Conservation (phyloP, 2,888 invertebrate species). For the Trypoxylon attenuatum region DNA sequence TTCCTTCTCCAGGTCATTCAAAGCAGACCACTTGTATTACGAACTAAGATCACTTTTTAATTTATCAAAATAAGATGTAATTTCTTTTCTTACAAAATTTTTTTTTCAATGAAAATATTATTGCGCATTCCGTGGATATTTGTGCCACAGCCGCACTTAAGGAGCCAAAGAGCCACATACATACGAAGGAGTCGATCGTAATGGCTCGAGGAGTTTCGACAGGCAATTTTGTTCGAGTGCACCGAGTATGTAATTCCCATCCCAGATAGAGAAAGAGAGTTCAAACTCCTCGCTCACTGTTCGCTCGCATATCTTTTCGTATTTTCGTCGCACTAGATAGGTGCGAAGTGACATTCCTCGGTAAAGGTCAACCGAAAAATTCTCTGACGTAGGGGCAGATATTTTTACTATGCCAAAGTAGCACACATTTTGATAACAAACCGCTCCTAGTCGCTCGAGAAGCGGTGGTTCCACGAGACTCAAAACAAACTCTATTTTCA, state of each 20-base stretch:
- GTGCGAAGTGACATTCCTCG: slow-evolving; percentile 2
- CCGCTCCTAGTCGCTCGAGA: slow-evolving; percentile 4
- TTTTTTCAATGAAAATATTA: too few species aligned
- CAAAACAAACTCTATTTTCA: background rate
- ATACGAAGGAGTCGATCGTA: background rate
- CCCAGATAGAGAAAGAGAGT: too few species aligned
- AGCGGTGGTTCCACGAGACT: background rate
- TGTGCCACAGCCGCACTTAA: too few species aligned
- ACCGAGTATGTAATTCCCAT: too few species aligned
- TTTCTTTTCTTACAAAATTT: too few species aligned
- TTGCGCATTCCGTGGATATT: too few species aligned
- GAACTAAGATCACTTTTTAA: too few species aligned
- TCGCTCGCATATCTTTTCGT: background rate
- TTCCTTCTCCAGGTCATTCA: too few species aligned
- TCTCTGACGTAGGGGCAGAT: slow-evolving; percentile 4
- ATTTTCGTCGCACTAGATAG: background rate
- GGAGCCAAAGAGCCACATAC: too few species aligned
- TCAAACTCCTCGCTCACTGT: background rate
- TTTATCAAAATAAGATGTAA: too few species aligned
- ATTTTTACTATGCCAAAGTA: slow-evolving; percentile 12
- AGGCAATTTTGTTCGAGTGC: background rate
- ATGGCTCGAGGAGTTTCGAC: background rate
- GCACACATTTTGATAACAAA: slow-evolving; percentile 14
- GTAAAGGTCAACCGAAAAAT: background rate
- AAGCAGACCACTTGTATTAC: too few species aligned